Evolutionary conservation across 2,888 invertebrate species (phyloP).

Genomic region (Yponomeuta sedellus): DNA sequence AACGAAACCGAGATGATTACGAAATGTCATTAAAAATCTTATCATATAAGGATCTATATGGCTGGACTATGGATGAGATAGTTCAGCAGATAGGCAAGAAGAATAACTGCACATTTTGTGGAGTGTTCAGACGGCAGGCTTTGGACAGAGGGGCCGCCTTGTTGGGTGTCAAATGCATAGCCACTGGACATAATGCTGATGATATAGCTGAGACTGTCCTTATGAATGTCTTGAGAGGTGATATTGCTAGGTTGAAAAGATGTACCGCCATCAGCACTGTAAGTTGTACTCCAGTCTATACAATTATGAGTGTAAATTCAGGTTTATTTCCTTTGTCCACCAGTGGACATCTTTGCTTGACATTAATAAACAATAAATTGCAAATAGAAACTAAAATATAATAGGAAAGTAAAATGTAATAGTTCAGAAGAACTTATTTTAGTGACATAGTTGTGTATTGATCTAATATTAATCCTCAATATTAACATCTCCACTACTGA

Average conservation of each 20-base stretch:
- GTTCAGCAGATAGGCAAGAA: conserved; percentile 90
- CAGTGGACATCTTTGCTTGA: too few species aligned
- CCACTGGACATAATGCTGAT: conserved; percentile 97
- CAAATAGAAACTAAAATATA: too few species aligned
- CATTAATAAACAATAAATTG: too few species aligned
- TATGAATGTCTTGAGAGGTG: conserved; percentile 98
- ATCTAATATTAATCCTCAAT: too few species aligned
- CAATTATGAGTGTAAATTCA: too few species aligned
- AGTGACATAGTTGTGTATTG: too few species aligned
- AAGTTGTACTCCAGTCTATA: conserved; percentile 34
- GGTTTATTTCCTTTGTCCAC: too few species aligned
- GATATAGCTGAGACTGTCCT: conserved; percentile 99
- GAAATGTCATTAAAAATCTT: conserved; percentile 94
- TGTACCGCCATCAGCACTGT: conserved; percentile 95
- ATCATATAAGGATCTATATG: conserved; percentile 97
- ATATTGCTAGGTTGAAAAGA: conserved; percentile 93
- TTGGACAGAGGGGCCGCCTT: conserved; percentile 95
- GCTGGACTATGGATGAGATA: conserved; percentile 99
- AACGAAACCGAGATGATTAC: conserved; percentile 95
- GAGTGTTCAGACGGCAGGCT: conserved; percentile 96
- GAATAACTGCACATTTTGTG: conserved; percentile 98
- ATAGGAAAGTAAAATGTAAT: too few species aligned
- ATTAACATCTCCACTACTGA: too few species aligned
- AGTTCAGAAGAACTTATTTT: too few species aligned
- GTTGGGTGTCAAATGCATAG: conserved; percentile 93